Evolutionary conservation across 2,797 vertebrate species (phyloP).

Genomic region (Poeciliopsis gracilis): DNA sequence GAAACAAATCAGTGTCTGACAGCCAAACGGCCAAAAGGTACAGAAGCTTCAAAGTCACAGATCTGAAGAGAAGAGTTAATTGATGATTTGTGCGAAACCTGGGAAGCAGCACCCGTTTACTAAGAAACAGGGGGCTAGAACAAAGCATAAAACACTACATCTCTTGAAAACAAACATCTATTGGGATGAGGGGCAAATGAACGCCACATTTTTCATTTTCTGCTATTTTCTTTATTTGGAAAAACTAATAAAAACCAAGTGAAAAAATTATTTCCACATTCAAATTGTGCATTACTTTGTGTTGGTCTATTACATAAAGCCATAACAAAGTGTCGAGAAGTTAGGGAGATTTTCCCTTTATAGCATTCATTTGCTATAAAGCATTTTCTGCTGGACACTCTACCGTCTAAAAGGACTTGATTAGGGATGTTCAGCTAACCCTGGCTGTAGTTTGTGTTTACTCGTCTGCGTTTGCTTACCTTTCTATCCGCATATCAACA

Average conservation of each 20-base stretch:
- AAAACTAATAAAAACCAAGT: background rate
- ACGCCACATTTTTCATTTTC: background rate
- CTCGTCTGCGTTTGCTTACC: background rate
- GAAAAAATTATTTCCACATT: background rate
- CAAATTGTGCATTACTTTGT: background rate
- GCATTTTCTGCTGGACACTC: background rate
- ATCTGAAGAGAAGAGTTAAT: background rate
- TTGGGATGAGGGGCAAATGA: background rate
- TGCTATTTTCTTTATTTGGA: background rate
- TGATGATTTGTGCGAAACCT: conserved; percentile 1
- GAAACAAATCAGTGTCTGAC: background rate
- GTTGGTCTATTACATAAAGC: background rate
- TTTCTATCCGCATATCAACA: conserved; percentile 12
- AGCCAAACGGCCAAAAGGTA: background rate
- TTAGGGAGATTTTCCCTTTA: background rate
- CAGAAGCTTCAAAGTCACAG: background rate
- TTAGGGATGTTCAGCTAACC: conserved; percentile 14
- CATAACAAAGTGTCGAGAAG: background rate
- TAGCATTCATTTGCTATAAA: no score
- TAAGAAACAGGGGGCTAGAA: background rate
- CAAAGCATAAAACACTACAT: background rate
- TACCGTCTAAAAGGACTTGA: background rate
- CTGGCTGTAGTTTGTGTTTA: conserved; percentile 23
- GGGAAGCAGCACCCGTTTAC: background rate
- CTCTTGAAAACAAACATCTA: background rate